Evolutionary conservation across 2,113 vertebrate genomes (phyloP), one percentile per base, ranked within the genome.

Genomic region (Rostratula benghalensis): DNA sequence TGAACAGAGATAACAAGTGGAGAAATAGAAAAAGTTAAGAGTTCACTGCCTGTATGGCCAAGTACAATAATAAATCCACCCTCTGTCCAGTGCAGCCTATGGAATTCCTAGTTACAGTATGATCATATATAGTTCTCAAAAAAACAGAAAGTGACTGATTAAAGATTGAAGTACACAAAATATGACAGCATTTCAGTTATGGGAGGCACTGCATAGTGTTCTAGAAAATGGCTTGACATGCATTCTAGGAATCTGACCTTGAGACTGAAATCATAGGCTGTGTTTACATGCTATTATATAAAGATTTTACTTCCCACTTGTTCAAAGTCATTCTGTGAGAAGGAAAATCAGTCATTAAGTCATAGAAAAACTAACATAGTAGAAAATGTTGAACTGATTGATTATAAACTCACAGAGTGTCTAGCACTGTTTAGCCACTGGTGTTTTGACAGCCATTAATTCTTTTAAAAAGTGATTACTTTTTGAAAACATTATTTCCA

Each of bases 331-430:
- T 95, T 96, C 95, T 95, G 91, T 97, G 94, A 97, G 93, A 94
- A 94, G 91, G 93, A 95, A 97, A 95, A 98, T 98, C 98, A 98
- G 97, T 98, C 98, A 98, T 98, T 96, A 97, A 97, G 97, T 98
- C 98, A 98, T 98, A 98, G 98, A 98, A 98, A 99, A 99, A 99
- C 98, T 98, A 99, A 99, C 98, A 99, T 94, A 90, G 96, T 59
- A 94, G 97, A 97, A 98, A 98, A 98, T 97, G 96, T 96, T 97
- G 82, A 97, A 93, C 87, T 98, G 97, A 98, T 98, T 98, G 92
- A 98, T 98, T 96, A 96, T 97, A 97, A 97, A 97, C 94, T 96
- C 80, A 41, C 33, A 15, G 61, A 92, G 94, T 96, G 94, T 96
- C 90, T 94, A 97, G 92, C 88, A 73, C 89, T 95, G 79, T 96